Conservation (phyloP, 2,888 invertebrate species). For the Diadegma fenestrale region DNA sequence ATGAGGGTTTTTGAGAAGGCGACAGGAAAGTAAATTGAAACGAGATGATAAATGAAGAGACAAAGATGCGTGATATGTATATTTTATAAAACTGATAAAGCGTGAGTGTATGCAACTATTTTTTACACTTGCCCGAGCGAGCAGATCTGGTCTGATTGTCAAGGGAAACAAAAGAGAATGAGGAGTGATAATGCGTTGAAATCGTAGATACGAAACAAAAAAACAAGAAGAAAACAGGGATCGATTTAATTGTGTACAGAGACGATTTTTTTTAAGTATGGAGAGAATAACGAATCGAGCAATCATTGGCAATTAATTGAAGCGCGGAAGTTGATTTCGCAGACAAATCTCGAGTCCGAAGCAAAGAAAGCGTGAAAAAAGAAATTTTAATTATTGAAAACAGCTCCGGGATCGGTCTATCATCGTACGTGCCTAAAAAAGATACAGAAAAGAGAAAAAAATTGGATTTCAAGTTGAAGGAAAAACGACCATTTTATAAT, state of each 20-base stretch:
- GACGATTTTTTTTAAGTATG: conserved; percentile 44
- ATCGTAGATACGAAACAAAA: conserved; percentile 21
- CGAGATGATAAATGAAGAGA: conserved; percentile 63
- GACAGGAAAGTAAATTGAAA: conserved; percentile 59
- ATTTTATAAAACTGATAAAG: conserved; percentile 70
- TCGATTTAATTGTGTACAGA: conserved; percentile 41
- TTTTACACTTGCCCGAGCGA: conserved; percentile 77
- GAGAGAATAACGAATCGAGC: conserved; percentile 54
- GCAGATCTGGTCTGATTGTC: conserved; percentile 69
- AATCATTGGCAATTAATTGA: conserved; percentile 58
- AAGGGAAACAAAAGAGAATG: conserved; percentile 4
- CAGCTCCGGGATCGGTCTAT: conserved; percentile 51
- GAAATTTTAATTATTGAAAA: conserved; percentile 6
- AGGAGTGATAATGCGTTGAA: conserved; percentile 24
- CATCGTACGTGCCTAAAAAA: conserved; percentile 64
- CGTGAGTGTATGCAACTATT: conserved; percentile 77
- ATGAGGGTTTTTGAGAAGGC: conserved; percentile 42
- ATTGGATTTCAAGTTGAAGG: background rate
- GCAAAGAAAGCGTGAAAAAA: background rate
- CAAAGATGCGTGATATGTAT: conserved; percentile 79
- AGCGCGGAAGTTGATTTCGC: conserved; percentile 13
- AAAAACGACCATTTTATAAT: background rate
- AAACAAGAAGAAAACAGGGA: conserved; percentile 12
- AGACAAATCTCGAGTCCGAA: conserved; percentile 48
- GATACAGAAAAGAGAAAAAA: conserved; percentile 48